Percentiles rank a stretch among this genome's conserved stretches.
These are phyloP conservation scores for Brachystomella parvula DNA, from an alignment of 1,140 invertebrate genomes.

Conservation along the genomic window DNA sequence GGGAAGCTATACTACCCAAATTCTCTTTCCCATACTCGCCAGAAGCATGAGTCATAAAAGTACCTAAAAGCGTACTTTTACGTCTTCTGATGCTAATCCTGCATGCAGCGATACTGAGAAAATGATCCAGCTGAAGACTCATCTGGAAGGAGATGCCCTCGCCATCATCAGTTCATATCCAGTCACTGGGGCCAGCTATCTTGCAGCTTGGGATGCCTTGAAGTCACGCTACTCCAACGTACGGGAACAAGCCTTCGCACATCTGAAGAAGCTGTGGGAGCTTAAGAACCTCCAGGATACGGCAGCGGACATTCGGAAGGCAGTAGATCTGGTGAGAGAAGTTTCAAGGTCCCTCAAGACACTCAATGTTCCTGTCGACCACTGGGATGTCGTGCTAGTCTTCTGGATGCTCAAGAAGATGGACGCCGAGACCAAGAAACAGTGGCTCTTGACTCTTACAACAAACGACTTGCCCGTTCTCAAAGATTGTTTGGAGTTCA, in stretches of 20 bases:
- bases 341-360: constrained; percentile 4
- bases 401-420: constrained; percentile 1
- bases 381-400: constrained; percentile 19
- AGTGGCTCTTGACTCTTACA: constrained; percentile 10
- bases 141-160: constrained; percentile 4
- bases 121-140: not conserved
- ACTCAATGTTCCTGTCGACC: constrained; percentile 6
- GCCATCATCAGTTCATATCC: not conserved
- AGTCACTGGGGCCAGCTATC: not conserved
- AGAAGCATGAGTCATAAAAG: too few relatives aligned
- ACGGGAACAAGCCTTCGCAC: constrained; percentile 8
- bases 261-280: not conserved
- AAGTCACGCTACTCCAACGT: not conserved
- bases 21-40: too few relatives aligned
- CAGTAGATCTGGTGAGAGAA: constrained; percentile 9
- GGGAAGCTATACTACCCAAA: too few relatives aligned
- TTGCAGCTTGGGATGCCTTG: constrained; percentile 12
- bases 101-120: constrained; percentile 14
- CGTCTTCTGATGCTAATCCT: too few relatives aligned
- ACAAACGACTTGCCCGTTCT: not conserved
- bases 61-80: too few relatives aligned
- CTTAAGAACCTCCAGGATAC: not conserved
- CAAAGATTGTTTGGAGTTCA: not conserved
- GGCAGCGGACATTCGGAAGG: not conserved
- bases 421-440: constrained; percentile 10